Conservation (phyloP, 2,888 invertebrate species). For the Erebia ligea region DNA sequence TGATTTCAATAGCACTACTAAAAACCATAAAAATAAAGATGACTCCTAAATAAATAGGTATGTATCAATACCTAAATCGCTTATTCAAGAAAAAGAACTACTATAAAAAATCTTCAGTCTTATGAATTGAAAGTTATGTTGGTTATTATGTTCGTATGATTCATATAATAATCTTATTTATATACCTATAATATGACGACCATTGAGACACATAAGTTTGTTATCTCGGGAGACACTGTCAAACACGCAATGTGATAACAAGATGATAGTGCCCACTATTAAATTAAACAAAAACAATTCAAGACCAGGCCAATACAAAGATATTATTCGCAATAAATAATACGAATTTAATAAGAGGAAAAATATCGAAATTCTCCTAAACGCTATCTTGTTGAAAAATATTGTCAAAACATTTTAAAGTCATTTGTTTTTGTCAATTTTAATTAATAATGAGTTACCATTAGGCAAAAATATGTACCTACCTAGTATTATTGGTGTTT, state of each 20-base stretch:
- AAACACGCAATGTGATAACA: slow-evolving; percentile 51
- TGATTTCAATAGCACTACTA: too few species aligned
- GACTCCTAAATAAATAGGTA: too few species aligned
- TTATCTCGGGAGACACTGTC: slow-evolving; percentile 69
- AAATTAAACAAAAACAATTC: slow-evolving; percentile 35
- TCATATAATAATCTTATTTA: not conserved
- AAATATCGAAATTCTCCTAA: not conserved
- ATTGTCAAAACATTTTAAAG: not conserved
- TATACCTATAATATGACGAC: not conserved
- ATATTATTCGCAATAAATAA: not conserved
- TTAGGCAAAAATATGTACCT: not conserved
- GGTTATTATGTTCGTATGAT: too few species aligned
- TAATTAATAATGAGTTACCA: slow-evolving; percentile 4
- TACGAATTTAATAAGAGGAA: slow-evolving; percentile 8
- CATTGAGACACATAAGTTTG: slow-evolving; percentile 33
- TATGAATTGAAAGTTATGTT: not conserved
- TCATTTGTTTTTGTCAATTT: slow-evolving; percentile 3
- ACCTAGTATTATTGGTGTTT: not conserved
- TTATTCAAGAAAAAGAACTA: not conserved
- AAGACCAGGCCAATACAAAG: slow-evolving; percentile 2
- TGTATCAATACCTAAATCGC: not conserved
- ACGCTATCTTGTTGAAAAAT: not conserved
- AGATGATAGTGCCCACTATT: slow-evolving; percentile 27
- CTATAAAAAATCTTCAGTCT: too few species aligned
- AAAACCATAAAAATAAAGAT: too few species aligned